These are phyloP conservation scores for Nephrocerus scutellatus DNA, from an alignment of 2,888 invertebrate species.

Conservation along the genomic window DNA sequence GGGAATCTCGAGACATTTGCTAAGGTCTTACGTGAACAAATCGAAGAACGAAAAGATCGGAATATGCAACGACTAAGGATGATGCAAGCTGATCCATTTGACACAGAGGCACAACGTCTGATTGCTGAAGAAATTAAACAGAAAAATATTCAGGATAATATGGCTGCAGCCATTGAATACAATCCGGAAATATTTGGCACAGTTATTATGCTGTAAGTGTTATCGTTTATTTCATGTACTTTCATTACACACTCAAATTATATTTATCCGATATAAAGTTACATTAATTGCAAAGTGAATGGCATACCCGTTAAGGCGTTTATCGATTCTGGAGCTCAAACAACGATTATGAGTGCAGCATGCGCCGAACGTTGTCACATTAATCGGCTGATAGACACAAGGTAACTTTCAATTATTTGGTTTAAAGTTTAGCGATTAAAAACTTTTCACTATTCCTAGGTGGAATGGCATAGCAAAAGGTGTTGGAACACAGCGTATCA, in stretches of 20 bases:
- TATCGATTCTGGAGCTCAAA: slow-evolving; percentile 96
- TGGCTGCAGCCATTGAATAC: slow-evolving; percentile 98
- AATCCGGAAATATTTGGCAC: slow-evolving; percentile 98
- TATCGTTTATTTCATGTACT: background rate
- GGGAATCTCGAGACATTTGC: slow-evolving; percentile 77
- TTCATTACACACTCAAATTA: background rate
- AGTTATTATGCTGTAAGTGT: slow-evolving; percentile 79
- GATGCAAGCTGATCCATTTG: slow-evolving; percentile 91
- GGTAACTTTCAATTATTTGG: slow-evolving; percentile 39
- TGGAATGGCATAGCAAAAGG: slow-evolving; percentile 98
- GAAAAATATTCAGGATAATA: slow-evolving; percentile 95
- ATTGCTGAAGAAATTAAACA: slow-evolving; percentile 94
- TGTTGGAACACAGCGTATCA: slow-evolving; percentile 91
- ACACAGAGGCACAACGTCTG: slow-evolving; percentile 86
- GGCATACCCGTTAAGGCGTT: slow-evolving; percentile 96
- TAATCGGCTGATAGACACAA: slow-evolving; percentile 79
- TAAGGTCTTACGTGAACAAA: slow-evolving; percentile 72
- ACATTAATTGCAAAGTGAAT: slow-evolving; percentile 95
- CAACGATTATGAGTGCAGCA: slow-evolving; percentile 94
- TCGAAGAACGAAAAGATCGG: slow-evolving; percentile 70
- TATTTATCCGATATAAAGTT: slow-evolving; percentile 36
- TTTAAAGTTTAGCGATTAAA: background rate
- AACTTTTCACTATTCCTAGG: slow-evolving; percentile 39
- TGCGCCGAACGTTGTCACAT: slow-evolving; percentile 93
- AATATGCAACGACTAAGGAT: slow-evolving; percentile 80